Conservation (phyloP, 2,797 vertebrate species). For the Molossus molossus region DNA sequence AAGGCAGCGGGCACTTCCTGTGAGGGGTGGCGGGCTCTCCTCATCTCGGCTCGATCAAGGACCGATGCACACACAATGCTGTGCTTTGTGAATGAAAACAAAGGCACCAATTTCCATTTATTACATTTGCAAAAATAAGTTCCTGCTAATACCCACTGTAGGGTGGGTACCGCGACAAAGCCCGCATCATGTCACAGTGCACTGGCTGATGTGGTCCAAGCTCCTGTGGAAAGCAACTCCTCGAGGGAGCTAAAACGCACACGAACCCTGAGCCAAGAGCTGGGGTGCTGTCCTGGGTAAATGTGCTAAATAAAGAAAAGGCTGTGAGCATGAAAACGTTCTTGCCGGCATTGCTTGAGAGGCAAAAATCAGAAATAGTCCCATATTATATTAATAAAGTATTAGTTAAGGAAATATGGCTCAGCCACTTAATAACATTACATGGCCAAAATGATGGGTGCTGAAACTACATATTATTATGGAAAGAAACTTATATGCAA, state of each 20-base stretch:
- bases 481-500: not conserved
- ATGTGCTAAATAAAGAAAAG: not conserved
- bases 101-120: not conserved
- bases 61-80: not conserved
- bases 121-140: not conserved
- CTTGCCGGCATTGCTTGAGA: not conserved
- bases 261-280: not conserved
- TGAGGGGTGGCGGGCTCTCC: not conserved
- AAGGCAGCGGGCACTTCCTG: not conserved
- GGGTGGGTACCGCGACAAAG: not conserved
- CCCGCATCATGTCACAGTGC: fast-evolving
- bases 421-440: conserved; percentile 18
- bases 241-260: not conserved
- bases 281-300: not conserved
- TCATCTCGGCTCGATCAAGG: not conserved
- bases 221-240: not conserved
- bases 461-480: not conserved
- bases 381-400: conserved; percentile 32
- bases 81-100: not conserved
- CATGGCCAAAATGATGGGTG: conserved; percentile 1
- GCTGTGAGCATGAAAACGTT: not conserved
- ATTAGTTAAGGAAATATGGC: conserved; percentile 53
- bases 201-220: not conserved
- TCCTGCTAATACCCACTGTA: not conserved
- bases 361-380: not conserved